Percentiles rank a stretch among this genome's conserved stretches.
Evolutionary conservation across 2,113 vertebrate genomes (phyloP).

Genomic region (Quiscalus mexicanus): DNA sequence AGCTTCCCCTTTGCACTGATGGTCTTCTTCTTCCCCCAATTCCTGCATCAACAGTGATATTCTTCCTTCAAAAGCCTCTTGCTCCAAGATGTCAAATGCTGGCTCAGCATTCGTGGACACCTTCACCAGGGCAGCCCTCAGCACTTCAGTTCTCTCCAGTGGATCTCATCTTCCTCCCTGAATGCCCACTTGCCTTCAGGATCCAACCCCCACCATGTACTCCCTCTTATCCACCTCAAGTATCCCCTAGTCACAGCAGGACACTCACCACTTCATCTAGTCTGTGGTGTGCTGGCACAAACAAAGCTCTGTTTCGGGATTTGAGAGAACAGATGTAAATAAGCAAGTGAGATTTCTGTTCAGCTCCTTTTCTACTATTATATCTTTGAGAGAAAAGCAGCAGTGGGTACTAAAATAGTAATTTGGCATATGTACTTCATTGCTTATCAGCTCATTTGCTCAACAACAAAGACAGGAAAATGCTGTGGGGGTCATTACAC

Average conservation of each 20-base stretch:
- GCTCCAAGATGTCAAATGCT: not conserved
- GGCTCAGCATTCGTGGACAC: not conserved
- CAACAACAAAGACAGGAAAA: constrained; percentile 27
- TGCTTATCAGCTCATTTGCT: not conserved
- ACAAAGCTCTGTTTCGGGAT: not conserved
- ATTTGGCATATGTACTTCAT: not conserved
- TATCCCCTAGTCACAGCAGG: not conserved
- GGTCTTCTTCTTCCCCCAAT: not conserved
- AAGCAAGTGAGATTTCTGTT: not conserved
- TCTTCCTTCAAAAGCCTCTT: not conserved
- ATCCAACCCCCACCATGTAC: fast-evolving
- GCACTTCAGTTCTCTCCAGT: not conserved
- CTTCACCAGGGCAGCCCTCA: not conserved
- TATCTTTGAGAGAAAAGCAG: not conserved
- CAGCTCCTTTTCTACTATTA: not conserved
- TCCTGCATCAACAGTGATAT: not conserved
- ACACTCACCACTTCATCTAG: not conserved
- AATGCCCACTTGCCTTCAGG: not conserved
- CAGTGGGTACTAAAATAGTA: not conserved
- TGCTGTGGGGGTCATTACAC: not conserved
- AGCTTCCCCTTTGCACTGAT: not conserved
- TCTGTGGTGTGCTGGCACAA: not conserved
- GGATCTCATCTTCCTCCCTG: not conserved
- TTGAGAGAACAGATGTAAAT: not conserved
- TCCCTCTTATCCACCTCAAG: not conserved